Evolutionary conservation across 2,797 vertebrate genomes (phyloP), one percentile per base, ranked within the genome.

Genomic region (Phalloptychus januarius): DNA sequence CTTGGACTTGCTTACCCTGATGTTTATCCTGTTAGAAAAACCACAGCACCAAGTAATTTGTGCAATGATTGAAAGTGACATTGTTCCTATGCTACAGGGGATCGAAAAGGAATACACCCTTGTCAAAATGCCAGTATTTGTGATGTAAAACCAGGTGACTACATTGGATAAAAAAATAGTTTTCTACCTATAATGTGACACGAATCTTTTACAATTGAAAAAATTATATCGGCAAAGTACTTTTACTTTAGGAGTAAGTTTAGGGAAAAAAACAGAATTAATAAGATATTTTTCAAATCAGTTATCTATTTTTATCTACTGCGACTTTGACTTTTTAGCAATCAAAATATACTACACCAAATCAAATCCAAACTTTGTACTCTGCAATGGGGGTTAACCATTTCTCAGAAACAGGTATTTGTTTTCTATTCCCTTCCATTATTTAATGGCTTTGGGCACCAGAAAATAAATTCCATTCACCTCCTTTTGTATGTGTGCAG

Each of bases 51-150:
- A 40, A 38, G 63, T 67, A 23, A 67, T 67, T 79, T 74, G 12
- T 52, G 31, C 76, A 69, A 15, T 63, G 84, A 89, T 87, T 88
- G 80, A 50, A 76, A 80, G 80, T 82, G 78, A 85, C 81, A 89
- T 89, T 90, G 88, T 91, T 91, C 63, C 88, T 81, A 86, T 90
- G 86, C 85, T 91, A 86, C 87, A 0, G 70, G 63, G 63, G 20
- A 12, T 38, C 20, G 25, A 40, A 25, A 25, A 67, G 18, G 8
- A 23, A 67, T 25, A 12, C 36, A 25, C 18, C 25, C 40, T 44
- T 70, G 67, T 70, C 67, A 70, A 42, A 44, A 70, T 44, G 25
- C 40, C 12, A 44, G 67, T 25, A 70, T 70, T n/a, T n/a, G 25
- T 42, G 40, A 44, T 16, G 67, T 70, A 15, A 70, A 70, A 44